Conservation (phyloP, 2,113 vertebrate genomes). For the Oplegnathus fasciatus region DNA sequence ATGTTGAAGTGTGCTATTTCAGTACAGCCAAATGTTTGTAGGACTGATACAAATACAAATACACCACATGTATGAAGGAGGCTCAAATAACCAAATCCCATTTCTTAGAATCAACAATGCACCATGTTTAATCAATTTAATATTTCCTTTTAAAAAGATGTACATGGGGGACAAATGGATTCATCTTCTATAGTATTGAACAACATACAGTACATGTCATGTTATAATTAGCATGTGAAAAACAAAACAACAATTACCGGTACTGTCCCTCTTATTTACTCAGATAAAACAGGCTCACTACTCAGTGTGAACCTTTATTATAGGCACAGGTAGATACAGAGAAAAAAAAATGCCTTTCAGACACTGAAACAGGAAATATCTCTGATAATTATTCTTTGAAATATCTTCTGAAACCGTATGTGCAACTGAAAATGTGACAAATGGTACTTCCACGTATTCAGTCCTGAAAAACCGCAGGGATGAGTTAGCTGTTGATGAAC, state of each 20-base stretch:
- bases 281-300: slow-evolving; percentile 46
- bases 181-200: slow-evolving; percentile 70
- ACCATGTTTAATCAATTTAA: slow-evolving; percentile 78
- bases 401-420: slow-evolving; percentile 17
- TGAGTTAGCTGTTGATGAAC: neutral
- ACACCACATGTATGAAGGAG: neutral
- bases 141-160: slow-evolving; percentile 80
- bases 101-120: slow-evolving; percentile 68
- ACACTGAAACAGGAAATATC: slow-evolving; percentile 11
- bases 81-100: neutral
- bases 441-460: slow-evolving; percentile 2
- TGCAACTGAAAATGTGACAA: slow-evolving; percentile 33
- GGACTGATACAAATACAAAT: neutral
- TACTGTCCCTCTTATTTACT: slow-evolving; percentile 57
- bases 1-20: neutral
- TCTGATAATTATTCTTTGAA: slow-evolving; percentile 2
- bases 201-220: slow-evolving; percentile 79
- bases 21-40: neutral
- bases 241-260: slow-evolving; percentile 64
- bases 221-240: slow-evolving; percentile 73
- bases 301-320: slow-evolving; percentile 50
- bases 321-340: slow-evolving; percentile 41
- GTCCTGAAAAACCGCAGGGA: neutral
- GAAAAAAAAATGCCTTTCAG: slow-evolving; percentile 20
- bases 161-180: slow-evolving; percentile 71